phyloP scores from a whole-genome alignment of 2,888 invertebrate genomes.

The Zele albiditarsus region DNA sequence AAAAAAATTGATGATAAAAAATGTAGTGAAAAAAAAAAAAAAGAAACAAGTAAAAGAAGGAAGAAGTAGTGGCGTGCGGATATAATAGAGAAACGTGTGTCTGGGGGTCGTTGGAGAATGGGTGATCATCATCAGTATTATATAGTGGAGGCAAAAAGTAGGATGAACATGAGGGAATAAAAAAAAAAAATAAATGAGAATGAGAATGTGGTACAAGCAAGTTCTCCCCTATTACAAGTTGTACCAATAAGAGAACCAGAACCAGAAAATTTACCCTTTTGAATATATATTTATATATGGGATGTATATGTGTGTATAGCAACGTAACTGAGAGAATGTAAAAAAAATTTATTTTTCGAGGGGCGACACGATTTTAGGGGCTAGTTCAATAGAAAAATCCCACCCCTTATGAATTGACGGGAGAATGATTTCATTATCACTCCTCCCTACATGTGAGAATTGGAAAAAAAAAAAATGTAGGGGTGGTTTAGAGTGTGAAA shows the following conservation, averaged over 20 bases:
- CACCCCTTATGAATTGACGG: slow-evolving; percentile 58
- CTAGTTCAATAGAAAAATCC: slow-evolving; percentile 53
- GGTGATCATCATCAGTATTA: slow-evolving; percentile 15
- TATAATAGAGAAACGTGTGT: slow-evolving; percentile 21
- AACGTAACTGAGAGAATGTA: slow-evolving; percentile 1
- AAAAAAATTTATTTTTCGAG: not conserved
- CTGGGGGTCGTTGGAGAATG: slow-evolving; percentile 17
- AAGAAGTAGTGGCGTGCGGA: not conserved
- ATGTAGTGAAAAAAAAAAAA: not conserved
- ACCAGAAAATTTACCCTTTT: slow-evolving; percentile 20
- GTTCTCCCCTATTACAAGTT: slow-evolving; percentile 44
- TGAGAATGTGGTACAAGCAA: slow-evolving; percentile 27
- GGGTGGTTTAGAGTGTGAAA: slow-evolving; percentile 34
- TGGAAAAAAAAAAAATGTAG: slow-evolving; percentile 34
- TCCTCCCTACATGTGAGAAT: slow-evolving; percentile 48
- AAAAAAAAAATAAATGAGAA: slow-evolving; percentile 32
- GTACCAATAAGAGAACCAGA: slow-evolving; percentile 61
- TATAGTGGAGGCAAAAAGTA: not conserved
- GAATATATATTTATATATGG: not conserved
- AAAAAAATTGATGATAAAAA: slow-evolving; percentile 16
- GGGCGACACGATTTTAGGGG: slow-evolving; percentile 48
- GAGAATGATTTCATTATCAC: slow-evolving; percentile 68
- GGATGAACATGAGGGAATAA: slow-evolving; percentile 18
- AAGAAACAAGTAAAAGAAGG: slow-evolving; percentile 15
- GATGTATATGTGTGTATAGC: not conserved